Conservation (phyloP, 2,888 invertebrate genomes). For the Sinelater perroti region DNA sequence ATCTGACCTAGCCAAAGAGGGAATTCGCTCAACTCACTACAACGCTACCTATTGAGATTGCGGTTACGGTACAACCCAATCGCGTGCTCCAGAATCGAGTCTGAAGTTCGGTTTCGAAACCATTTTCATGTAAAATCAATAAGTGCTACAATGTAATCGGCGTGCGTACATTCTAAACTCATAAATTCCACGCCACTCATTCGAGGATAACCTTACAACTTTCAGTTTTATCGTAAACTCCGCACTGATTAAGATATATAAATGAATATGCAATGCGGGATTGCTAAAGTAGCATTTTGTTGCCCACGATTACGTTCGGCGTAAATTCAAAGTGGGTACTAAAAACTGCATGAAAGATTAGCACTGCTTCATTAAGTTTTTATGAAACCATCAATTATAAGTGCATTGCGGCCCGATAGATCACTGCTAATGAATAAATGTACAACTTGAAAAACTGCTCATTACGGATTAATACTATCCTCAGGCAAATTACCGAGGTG, state of each 20-base stretch:
- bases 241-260: slow-evolving; percentile 4
- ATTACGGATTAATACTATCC: no score
- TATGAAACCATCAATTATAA: no score
- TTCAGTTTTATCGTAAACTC: slow-evolving; percentile 6
- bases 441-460: no score
- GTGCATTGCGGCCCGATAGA: no score
- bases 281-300: no score
- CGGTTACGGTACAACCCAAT: not conserved
- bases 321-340: no score
- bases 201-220: slow-evolving; percentile 4
- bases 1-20: not conserved
- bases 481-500: no score
- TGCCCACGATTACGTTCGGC: no score
- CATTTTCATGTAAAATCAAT: not conserved
- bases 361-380: no score
- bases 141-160: not conserved
- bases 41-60: no score
- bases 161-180: slow-evolving; percentile 9
- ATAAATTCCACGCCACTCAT: slow-evolving; percentile 6
- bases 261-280: not conserved
- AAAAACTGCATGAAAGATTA: no score
- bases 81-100: not conserved
- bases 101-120: slow-evolving; percentile 7
- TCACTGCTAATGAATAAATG: no score
- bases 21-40: not conserved